Evolutionary conservation across 1,140 invertebrate genomes (phyloP), one percentile per base, ranked within the genome.

Genomic region (Heliconius melpomene): DNA sequence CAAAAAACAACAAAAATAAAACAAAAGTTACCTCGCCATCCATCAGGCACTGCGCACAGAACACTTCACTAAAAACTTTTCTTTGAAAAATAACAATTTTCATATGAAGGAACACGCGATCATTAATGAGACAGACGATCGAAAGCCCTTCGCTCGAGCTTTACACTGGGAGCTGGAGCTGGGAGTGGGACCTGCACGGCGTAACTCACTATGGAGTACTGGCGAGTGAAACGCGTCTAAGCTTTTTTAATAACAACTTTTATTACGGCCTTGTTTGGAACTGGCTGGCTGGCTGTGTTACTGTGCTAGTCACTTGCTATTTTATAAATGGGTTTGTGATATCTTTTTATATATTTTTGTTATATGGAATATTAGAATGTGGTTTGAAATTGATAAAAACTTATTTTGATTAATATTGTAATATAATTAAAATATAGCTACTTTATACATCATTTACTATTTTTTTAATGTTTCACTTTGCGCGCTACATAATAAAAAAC

Each of bases 41-140:
- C n/a, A 66, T 36, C 66, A 84, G 72, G 78, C 86, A 88, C 89
- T 90, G 88, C 77, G 85, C 84, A 66, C 60, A 66, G 6, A 66
- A 29, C 60, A 66, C 60, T 66, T 16, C 60, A 66, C 60, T 66
- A 66, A 2, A 29, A 66, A 66, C 60, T 66, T 66, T 29, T 66
- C 26, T 66, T 66, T 26, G 26, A 66, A 66, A 66, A 66, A 16
- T 13, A 66, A 26, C 23, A 29, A 66, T 6, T 66, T 29, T 29
- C 60, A 66, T 66, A 16, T 8, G 29, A 66, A 23, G 5, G 29
- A 66, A 66, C 26, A 66, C 60, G 29, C 60, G 60, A 66, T 29
- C 0, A 3, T 66, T 7, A 66, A 29, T 66, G 1, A 66, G 60
- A 66, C 23, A 26, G n/a, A 66, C 60, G 60, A 66, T 26, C 60